phyloP scores from a whole-genome alignment of 2,888 invertebrate species.

The Metallyticus violacea region DNA sequence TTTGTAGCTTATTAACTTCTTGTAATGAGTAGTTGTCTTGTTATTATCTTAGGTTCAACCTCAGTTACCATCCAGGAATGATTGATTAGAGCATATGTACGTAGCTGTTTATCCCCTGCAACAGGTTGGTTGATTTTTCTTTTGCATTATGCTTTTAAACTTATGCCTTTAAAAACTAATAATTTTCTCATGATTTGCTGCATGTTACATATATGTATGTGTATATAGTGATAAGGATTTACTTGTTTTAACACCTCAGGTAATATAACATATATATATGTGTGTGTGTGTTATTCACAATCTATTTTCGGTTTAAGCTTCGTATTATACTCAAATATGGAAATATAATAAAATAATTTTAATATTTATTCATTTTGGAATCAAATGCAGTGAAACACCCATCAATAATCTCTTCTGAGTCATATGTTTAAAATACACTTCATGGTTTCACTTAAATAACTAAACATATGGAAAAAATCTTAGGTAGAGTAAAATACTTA shows the following conservation, averaged over 20 bases:
- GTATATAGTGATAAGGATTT: not conserved
- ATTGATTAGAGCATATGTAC: constrained; percentile 18
- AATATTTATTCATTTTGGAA: no score
- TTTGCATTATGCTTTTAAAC: constrained; percentile 31
- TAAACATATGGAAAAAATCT: no score
- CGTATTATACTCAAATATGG: not conserved
- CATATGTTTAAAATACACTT: no score
- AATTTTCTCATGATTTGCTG: not conserved
- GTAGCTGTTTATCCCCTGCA: constrained; percentile 24
- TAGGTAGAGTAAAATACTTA: no score
- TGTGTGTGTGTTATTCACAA: not conserved
- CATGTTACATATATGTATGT: not conserved
- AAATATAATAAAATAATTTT: not conserved
- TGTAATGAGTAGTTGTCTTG: constrained; percentile 17
- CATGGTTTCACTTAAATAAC: no score
- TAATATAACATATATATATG: not conserved
- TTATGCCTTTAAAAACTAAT: constrained; percentile 28
- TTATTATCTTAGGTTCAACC: constrained; percentile 32
- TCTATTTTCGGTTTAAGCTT: not conserved
- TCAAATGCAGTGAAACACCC: no score
- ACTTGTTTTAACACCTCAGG: not conserved
- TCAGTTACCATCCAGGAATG: constrained; percentile 30
- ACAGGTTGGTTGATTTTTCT: constrained; percentile 34
- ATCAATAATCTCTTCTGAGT: no score
- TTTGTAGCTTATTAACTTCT: constrained; percentile 46